Base-by-base conservation (phyloP, 1,140 invertebrate genomes). In the Sycophaga agraensis region DNA sequence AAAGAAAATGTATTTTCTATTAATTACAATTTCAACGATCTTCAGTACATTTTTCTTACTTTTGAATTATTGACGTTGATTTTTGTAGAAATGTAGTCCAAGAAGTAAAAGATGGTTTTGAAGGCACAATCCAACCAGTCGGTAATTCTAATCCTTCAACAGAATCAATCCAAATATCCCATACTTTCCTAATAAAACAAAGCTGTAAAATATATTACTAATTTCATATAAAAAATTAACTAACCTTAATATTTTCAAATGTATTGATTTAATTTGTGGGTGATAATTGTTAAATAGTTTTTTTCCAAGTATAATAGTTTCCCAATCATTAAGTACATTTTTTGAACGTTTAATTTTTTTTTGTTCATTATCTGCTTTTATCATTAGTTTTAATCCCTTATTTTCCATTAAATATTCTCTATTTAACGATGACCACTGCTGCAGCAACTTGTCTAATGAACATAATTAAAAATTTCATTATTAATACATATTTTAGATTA, bases 61-160 rank as follows among this genome's bases (percentile, higher is more conserved):
- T 42, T 17, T 16, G 12, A 17, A 19, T 5, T 24, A 22, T 35
- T 50, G 14, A 35, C 19, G 2, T 50, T 42, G 3, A 4, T 35
- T 49, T 26, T 28, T 12, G 6, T 43, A 46, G n/a, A 59, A 67
- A 77, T 65, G 73, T 73, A 71, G 76, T 71, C 82, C 82, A 83
- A 26, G 70, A 70, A 60, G 68, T 64, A 35, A 73, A 77, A n/a
- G 73, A 73, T 53, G 76, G 70, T 62, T 68, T 55, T 42, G 67
- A 59, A 59, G 84, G 83, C 58, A 83, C 62, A n/a, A 85, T 73
- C 85, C 85, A 86, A 5, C 84, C 84, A 46, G 82, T 46, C 14
- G 85, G 85, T 40, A 87, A 70, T 24, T 76, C 53, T 2, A 78
- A 77, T n/a, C 80, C 82, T 59, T 78, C 68, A 9, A 73, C 69